Evolutionary conservation across 2,888 invertebrate genomes (phyloP).

Genomic region (Acrocyrtus sp.): DNA sequence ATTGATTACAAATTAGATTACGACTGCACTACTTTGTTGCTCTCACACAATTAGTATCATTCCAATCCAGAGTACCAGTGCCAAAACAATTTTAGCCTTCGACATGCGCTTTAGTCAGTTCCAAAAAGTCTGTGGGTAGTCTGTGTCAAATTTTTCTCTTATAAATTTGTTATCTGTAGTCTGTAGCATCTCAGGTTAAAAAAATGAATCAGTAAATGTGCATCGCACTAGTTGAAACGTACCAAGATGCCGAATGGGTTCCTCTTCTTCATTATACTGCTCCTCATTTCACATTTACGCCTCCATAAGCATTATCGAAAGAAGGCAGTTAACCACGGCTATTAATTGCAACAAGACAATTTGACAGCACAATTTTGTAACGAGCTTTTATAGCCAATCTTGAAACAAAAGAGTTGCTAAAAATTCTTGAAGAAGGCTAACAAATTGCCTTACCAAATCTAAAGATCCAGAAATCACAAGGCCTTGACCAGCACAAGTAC

Average conservation of each 20-base stretch:
- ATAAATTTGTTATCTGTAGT: background rate
- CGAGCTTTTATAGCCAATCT: background rate
- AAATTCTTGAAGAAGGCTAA: background rate
- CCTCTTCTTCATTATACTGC: conserved; percentile 18
- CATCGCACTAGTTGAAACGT: background rate
- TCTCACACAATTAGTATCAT: conserved; percentile 48
- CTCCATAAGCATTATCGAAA: conserved; percentile 29
- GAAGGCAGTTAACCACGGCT: conserved; percentile 36
- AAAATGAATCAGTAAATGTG: background rate
- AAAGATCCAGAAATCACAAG: conserved; percentile 45
- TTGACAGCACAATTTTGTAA: background rate
- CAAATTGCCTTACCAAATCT: conserved; percentile 36
- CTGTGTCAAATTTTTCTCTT: background rate
- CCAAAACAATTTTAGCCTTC: conserved; percentile 46
- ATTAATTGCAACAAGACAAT: conserved; percentile 13
- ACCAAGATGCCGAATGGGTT: conserved; percentile 48
- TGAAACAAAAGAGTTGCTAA: background rate
- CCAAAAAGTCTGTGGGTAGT: conserved; percentile 37
- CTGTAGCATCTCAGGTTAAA: background rate
- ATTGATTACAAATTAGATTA: background rate
- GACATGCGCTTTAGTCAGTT: conserved; percentile 38
- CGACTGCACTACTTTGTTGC: too few species aligned
- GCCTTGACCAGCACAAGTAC: conserved; percentile 49
- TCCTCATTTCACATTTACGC: conserved; percentile 22
- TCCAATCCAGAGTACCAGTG: conserved; percentile 44